Evolutionary conservation across 2,888 invertebrate genomes (phyloP), one percentile per base, ranked within the genome.

Genomic region (Stenichneumon culpator): DNA sequence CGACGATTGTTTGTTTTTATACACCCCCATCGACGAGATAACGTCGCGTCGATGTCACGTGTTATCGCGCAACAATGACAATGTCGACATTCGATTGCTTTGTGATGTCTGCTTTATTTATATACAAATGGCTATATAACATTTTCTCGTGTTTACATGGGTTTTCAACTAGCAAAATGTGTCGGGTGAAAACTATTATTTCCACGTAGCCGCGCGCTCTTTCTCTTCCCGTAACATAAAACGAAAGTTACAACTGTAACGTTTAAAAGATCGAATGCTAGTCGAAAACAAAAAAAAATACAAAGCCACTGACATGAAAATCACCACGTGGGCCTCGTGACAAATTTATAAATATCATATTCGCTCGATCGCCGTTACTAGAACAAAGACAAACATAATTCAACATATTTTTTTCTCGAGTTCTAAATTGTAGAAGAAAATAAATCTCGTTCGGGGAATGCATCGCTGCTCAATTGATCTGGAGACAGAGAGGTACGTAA

Each of bases 121-220:
- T 89, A 86, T 87, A 87, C 84, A 89, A 86, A 87, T 86, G 87
- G 89, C 86, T 90, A 96, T 94, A 94, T 95, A 96, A 87, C 94
- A 94, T 87, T 95, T 77, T 68, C 65, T 60, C 96, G 93, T 86
- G 95, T 74, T 70, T 67, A 77, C 75, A 75, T 70, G 22, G 19
- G 54, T 54, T 65, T 65, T 78, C 77, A 63, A 74, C 68, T 60
- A 81, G 54, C 77, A 47, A 47, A 16, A 68, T 70, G 57, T 68
- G 67, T 72, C 68, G 47, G 32, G 65, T 81, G 50, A 47, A 65
- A 65, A 60, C 16, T 63, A 60, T 19, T 36, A 65, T 65, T 75
- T 74, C 28, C 63, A 72, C 44, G 32, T 65, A 36, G 52, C 52
- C 50, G 54, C 47, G 50, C 92, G 77, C 68, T 69, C n/a, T 39